Evolutionary conservation across 2,113 vertebrate genomes (phyloP), one percentile per base, ranked within the genome.

Genomic region (Phrynosoma platyrhinos): DNA sequence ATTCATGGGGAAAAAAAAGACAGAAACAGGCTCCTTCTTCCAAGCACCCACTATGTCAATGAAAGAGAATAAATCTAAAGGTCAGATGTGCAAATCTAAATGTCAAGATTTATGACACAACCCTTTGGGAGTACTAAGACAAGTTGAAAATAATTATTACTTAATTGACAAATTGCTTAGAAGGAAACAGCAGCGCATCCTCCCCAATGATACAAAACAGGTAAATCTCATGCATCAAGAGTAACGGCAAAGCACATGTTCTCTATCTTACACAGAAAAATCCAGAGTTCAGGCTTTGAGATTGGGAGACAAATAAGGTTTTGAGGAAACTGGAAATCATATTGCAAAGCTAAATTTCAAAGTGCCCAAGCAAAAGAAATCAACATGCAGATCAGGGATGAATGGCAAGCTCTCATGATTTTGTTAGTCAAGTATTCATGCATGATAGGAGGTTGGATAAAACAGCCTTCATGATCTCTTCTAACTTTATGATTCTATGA

Each of bases 41-140:
- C 58, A 72, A 77, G n/a, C 55, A 79, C 84, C 90, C 21, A 7
- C 0, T 8, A 1, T 81, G n/a, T n/a, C 82, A 85, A 86, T 21
- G 6, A 68, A 62, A 2, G 1, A 40, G 7, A 79, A 89, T 47
- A 13, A 92, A 87, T 88, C 30, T 62, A 80, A 84, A 84, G 71
- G 69, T 90, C 92, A 89, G 84, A 86, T 0, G 87, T 62, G 84
- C 27, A 89, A 71, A 92, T 85, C 83, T 80, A 91, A 87, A 88
- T 58, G 83, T 55, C 85, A 10, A 0, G 91, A 79, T 42, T 5
- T 68, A 53, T 78, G 76, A 47, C 7, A 23, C 84, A 66, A 83
- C 30, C 80, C 55, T 89, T 76, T 68, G 85, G 82, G 18, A 9
- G 16, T 82, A 64, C 69, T 82, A 36, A 68, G 64, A 23, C 14